Evolutionary conservation across 2,797 vertebrate species (phyloP).

Genomic region (Salmo trutta): DNA sequence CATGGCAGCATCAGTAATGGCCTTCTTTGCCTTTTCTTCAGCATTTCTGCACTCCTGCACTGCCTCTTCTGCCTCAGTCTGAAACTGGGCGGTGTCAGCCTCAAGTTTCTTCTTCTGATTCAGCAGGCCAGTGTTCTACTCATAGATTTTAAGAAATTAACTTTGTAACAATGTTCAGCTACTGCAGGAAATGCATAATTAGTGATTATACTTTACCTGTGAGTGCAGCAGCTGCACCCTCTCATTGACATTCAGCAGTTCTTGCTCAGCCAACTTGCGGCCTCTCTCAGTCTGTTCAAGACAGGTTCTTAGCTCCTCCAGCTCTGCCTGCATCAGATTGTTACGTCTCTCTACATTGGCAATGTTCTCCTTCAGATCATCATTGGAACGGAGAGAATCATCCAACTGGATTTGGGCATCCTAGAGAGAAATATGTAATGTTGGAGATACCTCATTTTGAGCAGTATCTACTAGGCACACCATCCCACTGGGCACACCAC

Average conservation of each 20-base stretch:
- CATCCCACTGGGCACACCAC: conserved; percentile 60
- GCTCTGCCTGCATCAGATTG: conserved; percentile 69
- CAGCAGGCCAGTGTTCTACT: no score
- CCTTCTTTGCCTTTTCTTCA: conserved; percentile 92
- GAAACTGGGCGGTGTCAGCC: conserved; percentile 53
- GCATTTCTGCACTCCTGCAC: conserved; percentile 86
- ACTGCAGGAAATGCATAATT: not conserved
- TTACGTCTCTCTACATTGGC: conserved; percentile 75
- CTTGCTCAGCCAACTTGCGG: conserved; percentile 70
- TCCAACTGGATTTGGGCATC: conserved; percentile 75
- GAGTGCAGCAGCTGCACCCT: conserved; percentile 78
- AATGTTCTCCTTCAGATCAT: conserved; percentile 68
- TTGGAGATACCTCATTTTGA: no score
- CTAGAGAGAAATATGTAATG: conserved; percentile 37
- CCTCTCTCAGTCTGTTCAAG: conserved; percentile 81
- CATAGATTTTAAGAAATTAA: not conserved
- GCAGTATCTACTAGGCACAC: conserved; percentile 69
- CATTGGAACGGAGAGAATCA: conserved; percentile 60
- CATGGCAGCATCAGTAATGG: conserved; percentile 92
- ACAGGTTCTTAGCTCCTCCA: conserved; percentile 77
- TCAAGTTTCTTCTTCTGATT: no score
- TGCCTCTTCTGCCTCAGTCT: conserved; percentile 80
- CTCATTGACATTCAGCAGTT: conserved; percentile 71
- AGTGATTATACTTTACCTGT: conserved; percentile 57
- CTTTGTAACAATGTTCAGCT: not conserved